Evolutionary conservation across 2,888 invertebrate genomes (phyloP).

Genomic region (Heliconius aoede): DNA sequence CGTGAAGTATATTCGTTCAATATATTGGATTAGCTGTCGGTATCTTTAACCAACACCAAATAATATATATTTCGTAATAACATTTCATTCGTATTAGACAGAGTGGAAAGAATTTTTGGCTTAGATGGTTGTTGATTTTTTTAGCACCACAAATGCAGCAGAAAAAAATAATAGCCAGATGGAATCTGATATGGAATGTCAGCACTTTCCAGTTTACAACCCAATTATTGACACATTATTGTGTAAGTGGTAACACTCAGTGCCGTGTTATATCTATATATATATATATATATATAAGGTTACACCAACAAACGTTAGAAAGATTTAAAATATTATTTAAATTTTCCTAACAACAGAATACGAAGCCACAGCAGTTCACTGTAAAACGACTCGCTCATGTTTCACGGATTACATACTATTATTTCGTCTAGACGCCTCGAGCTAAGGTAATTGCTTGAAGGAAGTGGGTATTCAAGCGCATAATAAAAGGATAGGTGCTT

Average conservation of each 20-base stretch:
- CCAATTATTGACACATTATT: too few relatives aligned
- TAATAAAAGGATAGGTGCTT: constrained; percentile 6
- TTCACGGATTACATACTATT: constrained; percentile 31
- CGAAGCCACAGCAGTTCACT: constrained; percentile 16
- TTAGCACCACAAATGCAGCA: too few relatives aligned
- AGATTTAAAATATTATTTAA: neutral
- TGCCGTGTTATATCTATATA: too few relatives aligned
- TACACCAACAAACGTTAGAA: neutral
- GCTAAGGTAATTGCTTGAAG: constrained; percentile 21
- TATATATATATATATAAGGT: too few relatives aligned
- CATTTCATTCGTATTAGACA: neutral
- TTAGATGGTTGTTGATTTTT: too few relatives aligned
- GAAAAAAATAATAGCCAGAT: too few relatives aligned
- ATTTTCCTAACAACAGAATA: constrained; percentile 4
- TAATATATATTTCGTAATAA: constrained; percentile 10
- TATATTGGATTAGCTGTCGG: constrained; percentile 38
- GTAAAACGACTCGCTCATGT: constrained; percentile 18
- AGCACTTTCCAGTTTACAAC: too few relatives aligned
- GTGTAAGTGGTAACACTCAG: too few relatives aligned
- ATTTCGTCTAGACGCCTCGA: constrained; percentile 31
- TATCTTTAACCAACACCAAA: constrained; percentile 11
- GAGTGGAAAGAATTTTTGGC: too few relatives aligned
- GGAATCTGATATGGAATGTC: too few relatives aligned
- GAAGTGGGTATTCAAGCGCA: constrained; percentile 21
- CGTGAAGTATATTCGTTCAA: constrained; percentile 32